These are phyloP conservation scores for Papilio aristodemus DNA, from an alignment of 1,140 invertebrate species.

Conservation along the genomic window DNA sequence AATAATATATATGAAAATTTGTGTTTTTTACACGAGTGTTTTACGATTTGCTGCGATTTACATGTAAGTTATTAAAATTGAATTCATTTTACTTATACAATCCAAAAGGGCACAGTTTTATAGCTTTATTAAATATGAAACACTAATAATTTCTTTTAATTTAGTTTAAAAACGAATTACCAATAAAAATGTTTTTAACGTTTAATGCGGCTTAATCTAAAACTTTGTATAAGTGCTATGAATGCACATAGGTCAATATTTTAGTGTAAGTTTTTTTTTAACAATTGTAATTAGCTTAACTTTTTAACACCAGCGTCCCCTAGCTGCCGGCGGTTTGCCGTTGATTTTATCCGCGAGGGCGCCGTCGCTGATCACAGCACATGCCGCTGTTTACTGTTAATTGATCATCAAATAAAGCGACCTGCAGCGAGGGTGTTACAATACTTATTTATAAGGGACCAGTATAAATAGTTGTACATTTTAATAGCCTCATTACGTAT, in stretches of 20 bases:
- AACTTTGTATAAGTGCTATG: not conserved
- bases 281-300: slow-evolving; percentile 13
- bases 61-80: too few relatives aligned
- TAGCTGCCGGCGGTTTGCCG: not conserved
- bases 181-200: too few relatives aligned
- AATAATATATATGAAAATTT: not conserved
- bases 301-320: slow-evolving; percentile 14
- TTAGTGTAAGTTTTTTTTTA: not conserved
- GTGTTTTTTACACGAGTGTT: too few relatives aligned
- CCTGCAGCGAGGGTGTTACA: slow-evolving; percentile 2
- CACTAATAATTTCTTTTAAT: not conserved
- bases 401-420: slow-evolving; percentile 32
- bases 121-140: not conserved
- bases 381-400: slow-evolving; percentile 33
- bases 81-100: too few relatives aligned
- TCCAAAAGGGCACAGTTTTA: too few relatives aligned
- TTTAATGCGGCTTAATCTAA: not conserved
- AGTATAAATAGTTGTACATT: slow-evolving; percentile 13
- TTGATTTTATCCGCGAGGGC: not conserved
- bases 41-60: too few relatives aligned
- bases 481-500: not conserved
- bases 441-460: slow-evolving; percentile 10
- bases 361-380: slow-evolving; percentile 15
- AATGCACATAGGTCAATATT: not conserved
- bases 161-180: too few relatives aligned